Evolutionary conservation across 1,140 invertebrate species (phyloP).

Genomic region (Zaprionus lachaisei): DNA sequence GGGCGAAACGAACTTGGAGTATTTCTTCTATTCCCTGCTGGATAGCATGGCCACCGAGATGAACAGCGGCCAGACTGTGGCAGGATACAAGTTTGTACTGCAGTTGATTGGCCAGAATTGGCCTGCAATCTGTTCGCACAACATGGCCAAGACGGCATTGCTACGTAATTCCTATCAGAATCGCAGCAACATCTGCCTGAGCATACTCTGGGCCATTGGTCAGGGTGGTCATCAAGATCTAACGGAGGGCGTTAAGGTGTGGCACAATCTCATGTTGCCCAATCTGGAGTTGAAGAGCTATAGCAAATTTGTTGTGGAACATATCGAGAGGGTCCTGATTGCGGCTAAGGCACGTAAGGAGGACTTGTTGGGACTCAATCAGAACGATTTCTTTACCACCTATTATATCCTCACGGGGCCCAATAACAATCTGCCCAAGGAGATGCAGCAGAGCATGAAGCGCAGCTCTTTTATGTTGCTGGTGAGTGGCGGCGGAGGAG

Average conservation of each 20-base stretch:
- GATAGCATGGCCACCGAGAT: constrained; percentile 86
- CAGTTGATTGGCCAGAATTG: constrained; percentile 88
- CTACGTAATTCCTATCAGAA: constrained; percentile 92
- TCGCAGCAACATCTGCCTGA: constrained; percentile 90
- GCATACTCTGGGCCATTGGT: constrained; percentile 91
- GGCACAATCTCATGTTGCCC: constrained; percentile 92
- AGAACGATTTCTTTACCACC: constrained; percentile 83
- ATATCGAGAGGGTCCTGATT: constrained; percentile 88
- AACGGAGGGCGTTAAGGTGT: constrained; percentile 90
- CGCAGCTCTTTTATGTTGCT: constrained; percentile 75
- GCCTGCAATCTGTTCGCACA: constrained; percentile 87
- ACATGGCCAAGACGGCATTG: constrained; percentile 87
- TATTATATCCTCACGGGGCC: constrained; percentile 82
- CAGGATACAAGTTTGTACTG: constrained; percentile 89
- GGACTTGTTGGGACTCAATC: constrained; percentile 55
- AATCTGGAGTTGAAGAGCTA: constrained; percentile 90
- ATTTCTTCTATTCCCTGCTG: constrained; percentile 87
- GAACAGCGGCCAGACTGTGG: constrained; percentile 84
- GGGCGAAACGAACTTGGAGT: constrained; percentile 85
- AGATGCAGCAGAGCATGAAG: constrained; percentile 84
- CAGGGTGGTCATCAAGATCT: constrained; percentile 90
- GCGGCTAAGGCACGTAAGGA: constrained; percentile 60
- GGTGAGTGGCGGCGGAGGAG: constrained; percentile 41
- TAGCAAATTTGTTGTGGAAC: constrained; percentile 88
- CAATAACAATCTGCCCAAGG: constrained; percentile 74